Percentiles rank a stretch among this genome's conserved stretches.
Evolutionary conservation across 2,113 vertebrate species (phyloP).

Genomic region (Ophthalmolycus amberensis): DNA sequence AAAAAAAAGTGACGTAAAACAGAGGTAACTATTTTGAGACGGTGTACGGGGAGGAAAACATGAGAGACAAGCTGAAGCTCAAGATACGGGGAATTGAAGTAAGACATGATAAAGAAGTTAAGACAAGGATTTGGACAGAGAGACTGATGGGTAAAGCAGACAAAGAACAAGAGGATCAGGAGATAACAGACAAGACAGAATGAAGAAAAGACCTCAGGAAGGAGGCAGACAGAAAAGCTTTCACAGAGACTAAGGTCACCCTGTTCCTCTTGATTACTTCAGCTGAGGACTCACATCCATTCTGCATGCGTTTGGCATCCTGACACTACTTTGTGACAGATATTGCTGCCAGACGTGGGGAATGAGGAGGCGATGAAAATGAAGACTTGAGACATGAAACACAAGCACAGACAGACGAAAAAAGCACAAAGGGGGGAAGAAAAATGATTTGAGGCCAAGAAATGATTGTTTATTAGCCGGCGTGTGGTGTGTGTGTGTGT

Average conservation of each 20-base stretch:
- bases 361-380: slow-evolving; percentile 4
- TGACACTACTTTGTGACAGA: slow-evolving; percentile 15
- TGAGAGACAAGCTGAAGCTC: not conserved
- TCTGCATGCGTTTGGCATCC: slow-evolving; percentile 26
- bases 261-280: slow-evolving; percentile 15
- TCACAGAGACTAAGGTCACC: slow-evolving; percentile 33
- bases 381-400: slow-evolving; percentile 27
- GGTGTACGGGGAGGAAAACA: not conserved
- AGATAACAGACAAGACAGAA: not conserved
- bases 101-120: not conserved
- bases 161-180: not conserved
- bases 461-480: slow-evolving; percentile 9
- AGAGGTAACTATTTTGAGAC: not conserved
- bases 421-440: not conserved
- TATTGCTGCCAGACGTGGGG: slow-evolving; percentile 16
- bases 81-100: slow-evolving; percentile 3
- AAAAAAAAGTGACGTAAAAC: not conserved
- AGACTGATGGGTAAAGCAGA: slow-evolving; percentile 4
- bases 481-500: not conserved
- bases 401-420: slow-evolving; percentile 4
- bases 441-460: slow-evolving; percentile 12
- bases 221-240: slow-evolving; percentile 5
- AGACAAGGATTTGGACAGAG: not conserved
- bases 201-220: not conserved
- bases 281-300: slow-evolving; percentile 15